Conservation (phyloP, 2,113 vertebrate species). For the Planiliza haematocheilus region DNA sequence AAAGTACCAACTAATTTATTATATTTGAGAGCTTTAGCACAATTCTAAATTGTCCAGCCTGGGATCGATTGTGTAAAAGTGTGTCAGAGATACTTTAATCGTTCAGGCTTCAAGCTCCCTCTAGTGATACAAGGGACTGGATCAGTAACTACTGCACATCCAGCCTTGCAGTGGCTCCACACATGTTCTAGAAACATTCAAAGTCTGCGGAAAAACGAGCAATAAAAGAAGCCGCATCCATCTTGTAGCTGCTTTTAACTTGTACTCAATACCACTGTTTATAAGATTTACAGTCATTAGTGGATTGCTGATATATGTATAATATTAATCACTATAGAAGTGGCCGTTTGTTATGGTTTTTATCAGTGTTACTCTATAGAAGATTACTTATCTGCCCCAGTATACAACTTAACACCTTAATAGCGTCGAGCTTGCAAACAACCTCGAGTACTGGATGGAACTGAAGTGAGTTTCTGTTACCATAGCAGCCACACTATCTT, state of each 20-base stretch:
- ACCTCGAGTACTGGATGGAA: conserved; percentile 1
- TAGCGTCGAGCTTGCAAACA: conserved; percentile 1
- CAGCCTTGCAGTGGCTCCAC: too few relatives aligned
- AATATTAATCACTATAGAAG: background rate
- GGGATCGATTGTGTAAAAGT: too few relatives aligned
- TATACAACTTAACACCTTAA: conserved; percentile 11
- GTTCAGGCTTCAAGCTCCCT: conserved; percentile 9
- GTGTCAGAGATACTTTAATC: background rate
- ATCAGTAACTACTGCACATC: too few relatives aligned
- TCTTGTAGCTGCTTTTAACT: background rate
- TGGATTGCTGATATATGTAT: background rate
- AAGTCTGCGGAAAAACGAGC: background rate
- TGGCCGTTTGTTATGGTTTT: background rate
- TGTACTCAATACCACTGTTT: background rate
- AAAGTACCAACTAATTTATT: background rate
- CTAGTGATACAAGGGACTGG: conserved; percentile 2
- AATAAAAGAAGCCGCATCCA: background rate
- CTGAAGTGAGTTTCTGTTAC: conserved; percentile 37
- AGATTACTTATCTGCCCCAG: conserved; percentile 1
- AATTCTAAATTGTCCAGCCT: too few relatives aligned
- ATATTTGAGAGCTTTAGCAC: background rate
- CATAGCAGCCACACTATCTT: conserved; percentile 50
- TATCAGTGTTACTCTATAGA: background rate
- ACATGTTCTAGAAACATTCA: too few relatives aligned
- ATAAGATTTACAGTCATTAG: too few relatives aligned